Percentiles rank a stretch among this genome's conserved stretches.
phyloP scores from a whole-genome alignment of 92 coral and sea anemone species.

The Phenganax stokvisi region DNA sequence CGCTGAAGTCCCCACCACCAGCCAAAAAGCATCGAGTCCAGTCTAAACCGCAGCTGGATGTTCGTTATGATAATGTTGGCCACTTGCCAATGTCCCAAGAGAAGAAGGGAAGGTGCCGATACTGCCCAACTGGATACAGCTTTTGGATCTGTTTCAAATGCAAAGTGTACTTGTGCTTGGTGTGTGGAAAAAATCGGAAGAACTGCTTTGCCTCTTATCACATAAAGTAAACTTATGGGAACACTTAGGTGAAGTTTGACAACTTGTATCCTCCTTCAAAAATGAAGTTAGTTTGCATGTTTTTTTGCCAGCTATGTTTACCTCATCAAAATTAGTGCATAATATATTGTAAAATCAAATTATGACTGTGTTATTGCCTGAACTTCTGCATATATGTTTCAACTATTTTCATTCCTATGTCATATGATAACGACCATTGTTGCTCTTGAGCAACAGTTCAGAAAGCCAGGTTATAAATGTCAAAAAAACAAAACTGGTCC shows the following conservation, averaged over 20 bases:
- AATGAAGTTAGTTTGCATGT: not conserved
- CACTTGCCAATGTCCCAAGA: constrained; percentile 2
- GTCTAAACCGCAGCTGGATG: not conserved
- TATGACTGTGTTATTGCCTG: not conserved
- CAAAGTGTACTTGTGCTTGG: constrained; percentile 16
- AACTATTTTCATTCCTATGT: not conserved
- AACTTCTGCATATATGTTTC: not conserved
- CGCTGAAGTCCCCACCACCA: constrained; percentile 14
- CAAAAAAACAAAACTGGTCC: not conserved
- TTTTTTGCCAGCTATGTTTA: not conserved
- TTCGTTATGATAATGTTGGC: constrained; percentile 10
- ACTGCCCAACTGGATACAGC: not conserved
- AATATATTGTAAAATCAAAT: not conserved
- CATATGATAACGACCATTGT: not conserved
- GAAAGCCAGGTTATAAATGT: not conserved
- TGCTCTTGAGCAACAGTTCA: constrained; percentile 13
- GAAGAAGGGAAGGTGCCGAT: constrained; percentile 15
- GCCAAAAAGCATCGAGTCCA: constrained; percentile 1
- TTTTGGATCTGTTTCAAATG: constrained; percentile 10
- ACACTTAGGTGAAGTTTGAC: not conserved
- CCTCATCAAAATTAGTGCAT: not conserved
- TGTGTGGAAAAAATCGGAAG: not conserved
- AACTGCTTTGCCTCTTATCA: constrained; percentile 17
- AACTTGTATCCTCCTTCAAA: not conserved
- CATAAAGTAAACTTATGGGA: not conserved